A percentile compares a stretch with the other conserved stretches of the same genome.
phyloP scores from a whole-genome alignment of 1,140 invertebrate species.

The Belonocnema kinseyi region DNA sequence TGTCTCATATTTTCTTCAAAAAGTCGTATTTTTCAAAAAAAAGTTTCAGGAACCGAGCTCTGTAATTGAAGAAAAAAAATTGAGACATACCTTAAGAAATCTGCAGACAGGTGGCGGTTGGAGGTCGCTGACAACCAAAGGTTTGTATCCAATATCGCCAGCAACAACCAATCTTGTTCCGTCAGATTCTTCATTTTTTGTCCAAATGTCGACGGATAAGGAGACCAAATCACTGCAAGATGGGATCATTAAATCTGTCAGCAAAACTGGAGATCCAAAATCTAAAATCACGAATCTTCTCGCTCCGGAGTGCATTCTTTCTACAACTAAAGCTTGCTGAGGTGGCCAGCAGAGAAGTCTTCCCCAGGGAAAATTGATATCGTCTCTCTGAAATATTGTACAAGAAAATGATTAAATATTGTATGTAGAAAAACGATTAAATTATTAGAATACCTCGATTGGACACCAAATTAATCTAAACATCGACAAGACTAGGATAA shows the following conservation, averaged over 20 bases:
- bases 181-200: constrained; percentile 88
- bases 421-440: not conserved
- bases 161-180: constrained; percentile 89
- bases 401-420: not conserved
- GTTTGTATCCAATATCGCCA: constrained; percentile 88
- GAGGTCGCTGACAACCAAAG: constrained; percentile 90
- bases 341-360: constrained; percentile 85
- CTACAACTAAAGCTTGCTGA: constrained; percentile 91
- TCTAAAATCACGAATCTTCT: constrained; percentile 92
- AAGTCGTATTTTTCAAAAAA: too few species aligned
- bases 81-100: constrained; percentile 85
- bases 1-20: too few species aligned
- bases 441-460: too few species aligned
- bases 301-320: constrained; percentile 93
- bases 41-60: too few species aligned
- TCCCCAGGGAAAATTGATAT: constrained; percentile 81
- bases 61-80: constrained; percentile 12
- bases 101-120: constrained; percentile 92
- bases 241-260: constrained; percentile 93
- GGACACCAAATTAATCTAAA: too few species aligned
- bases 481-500: too few species aligned
- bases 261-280: constrained; percentile 88
- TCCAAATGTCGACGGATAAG: constrained; percentile 93
- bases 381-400: constrained; percentile 62
- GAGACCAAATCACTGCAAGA: constrained; percentile 90